Evolutionary conservation across 2,113 vertebrate species (phyloP).

Genomic region (Stegastes partitus): DNA sequence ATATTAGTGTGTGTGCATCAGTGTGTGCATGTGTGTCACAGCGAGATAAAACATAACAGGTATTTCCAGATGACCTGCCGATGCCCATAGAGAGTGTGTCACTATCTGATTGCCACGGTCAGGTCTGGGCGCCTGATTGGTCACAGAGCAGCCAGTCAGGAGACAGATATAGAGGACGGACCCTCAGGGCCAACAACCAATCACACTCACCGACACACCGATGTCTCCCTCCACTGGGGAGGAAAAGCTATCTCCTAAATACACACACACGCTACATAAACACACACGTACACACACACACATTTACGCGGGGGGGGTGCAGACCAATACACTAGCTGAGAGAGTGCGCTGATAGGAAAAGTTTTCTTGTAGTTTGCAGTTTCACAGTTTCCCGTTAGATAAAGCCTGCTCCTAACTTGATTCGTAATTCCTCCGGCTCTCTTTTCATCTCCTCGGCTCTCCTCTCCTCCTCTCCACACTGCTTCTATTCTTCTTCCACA

Average conservation of each 20-base stretch:
- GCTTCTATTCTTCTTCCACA: slow-evolving; percentile 58
- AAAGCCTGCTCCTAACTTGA: slow-evolving; percentile 71
- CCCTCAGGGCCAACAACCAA: slow-evolving; percentile 79
- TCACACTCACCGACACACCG: slow-evolving; percentile 72
- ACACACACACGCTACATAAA: slow-evolving; percentile 56
- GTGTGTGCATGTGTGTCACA: slow-evolving; percentile 45
- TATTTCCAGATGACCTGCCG: slow-evolving; percentile 80
- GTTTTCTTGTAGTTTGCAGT: slow-evolving; percentile 78
- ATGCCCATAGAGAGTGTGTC: slow-evolving; percentile 75
- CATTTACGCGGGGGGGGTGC: slow-evolving; percentile 33
- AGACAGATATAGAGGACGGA: slow-evolving; percentile 71
- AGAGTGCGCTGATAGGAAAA: slow-evolving; percentile 78
- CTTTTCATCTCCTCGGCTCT: slow-evolving; percentile 71
- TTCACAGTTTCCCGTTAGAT: slow-evolving; percentile 74
- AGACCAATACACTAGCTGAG: slow-evolving; percentile 50
- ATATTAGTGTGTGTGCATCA: slow-evolving; percentile 35
- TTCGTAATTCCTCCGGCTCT: slow-evolving; percentile 75
- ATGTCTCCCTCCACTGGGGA: slow-evolving; percentile 72
- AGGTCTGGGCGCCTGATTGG: slow-evolving; percentile 69
- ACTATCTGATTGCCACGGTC: slow-evolving; percentile 76
- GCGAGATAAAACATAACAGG: slow-evolving; percentile 76
- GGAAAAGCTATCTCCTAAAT: slow-evolving; percentile 76
- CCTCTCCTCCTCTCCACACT: slow-evolving; percentile 32
- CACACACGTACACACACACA: slow-evolving; percentile 24
- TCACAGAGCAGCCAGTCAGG: slow-evolving; percentile 78